Percentiles rank a stretch among this genome's conserved stretches.
Conservation (phyloP, 2,888 invertebrate species). For the Celastrina argiolus region DNA sequence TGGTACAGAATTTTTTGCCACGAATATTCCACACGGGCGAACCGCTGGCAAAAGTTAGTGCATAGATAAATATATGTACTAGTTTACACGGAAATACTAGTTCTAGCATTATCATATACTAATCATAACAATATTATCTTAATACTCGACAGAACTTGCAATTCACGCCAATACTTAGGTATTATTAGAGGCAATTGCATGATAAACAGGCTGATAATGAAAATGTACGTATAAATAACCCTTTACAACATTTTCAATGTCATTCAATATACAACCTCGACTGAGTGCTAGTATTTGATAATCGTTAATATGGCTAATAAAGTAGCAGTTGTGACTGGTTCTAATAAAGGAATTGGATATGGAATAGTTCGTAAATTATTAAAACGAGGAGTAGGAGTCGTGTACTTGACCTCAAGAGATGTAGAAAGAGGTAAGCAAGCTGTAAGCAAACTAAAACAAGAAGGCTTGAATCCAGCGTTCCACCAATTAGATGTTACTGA, state of each 20-base stretch:
- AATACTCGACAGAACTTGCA: too few species aligned
- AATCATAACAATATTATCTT: too few species aligned
- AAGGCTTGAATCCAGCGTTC: conserved; percentile 55
- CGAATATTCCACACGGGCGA: too few species aligned
- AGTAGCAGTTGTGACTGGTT: conserved; percentile 76
- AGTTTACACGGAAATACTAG: too few species aligned
- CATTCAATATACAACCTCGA: background rate
- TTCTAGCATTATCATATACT: too few species aligned
- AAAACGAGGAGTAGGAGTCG: conserved; percentile 77
- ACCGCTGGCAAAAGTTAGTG: too few species aligned
- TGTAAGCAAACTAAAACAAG: conserved; percentile 68
- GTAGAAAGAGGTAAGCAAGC: conserved; percentile 71
- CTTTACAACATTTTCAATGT: background rate
- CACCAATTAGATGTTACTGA: conserved; percentile 42
- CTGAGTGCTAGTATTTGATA: background rate
- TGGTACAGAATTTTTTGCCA: too few species aligned
- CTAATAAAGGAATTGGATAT: conserved; percentile 82
- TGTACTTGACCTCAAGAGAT: conserved; percentile 81
- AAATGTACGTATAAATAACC: background rate
- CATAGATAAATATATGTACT: too few species aligned
- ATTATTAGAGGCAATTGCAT: background rate
- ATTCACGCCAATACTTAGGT: background rate
- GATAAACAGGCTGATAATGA: background rate
- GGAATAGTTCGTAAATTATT: conserved; percentile 79
- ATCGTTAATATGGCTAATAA: conserved; percentile 37